Base-by-base conservation (phyloP, 2,888 invertebrate species). In the Macropis europaea region DNA sequence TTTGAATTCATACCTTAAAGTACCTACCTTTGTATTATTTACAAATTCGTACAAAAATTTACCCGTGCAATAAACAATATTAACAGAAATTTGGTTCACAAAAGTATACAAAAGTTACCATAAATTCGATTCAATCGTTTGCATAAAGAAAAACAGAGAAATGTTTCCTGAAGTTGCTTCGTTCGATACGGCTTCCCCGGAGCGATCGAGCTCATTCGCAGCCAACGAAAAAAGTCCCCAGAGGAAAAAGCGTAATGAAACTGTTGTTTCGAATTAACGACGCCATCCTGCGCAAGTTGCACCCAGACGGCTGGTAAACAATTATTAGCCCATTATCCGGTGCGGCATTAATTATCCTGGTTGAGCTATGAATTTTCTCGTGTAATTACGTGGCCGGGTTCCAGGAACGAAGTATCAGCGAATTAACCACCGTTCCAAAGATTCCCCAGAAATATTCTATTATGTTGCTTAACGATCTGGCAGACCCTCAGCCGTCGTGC, bases 321-420 rank as follows among this genome's bases (percentile, higher is more conserved):
- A 71, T 71, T 71, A 71, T 61, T 56, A 71, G 43, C 60, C 60
- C 54, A 50, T 71, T 71, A 69, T 24, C 28, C n/a, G 42, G 48
- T 47, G 34, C 17, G 13, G 24, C 52, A 43, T 70, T 72, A 70
- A 72, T 69, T 62, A 53, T 47, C 30, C 13, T 19, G 45, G 61
- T 70, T 63, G 36, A 62, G 48, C 56, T 34, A 38, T 53, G 52
- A 70, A 59, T 62, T 52, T n/a, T 15, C 28, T 34, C 7, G 24
- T 6, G 42, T 70, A 70, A 72, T 70, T 62, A 62, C 32, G 42
- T 4, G 40, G 40, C 40, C 26, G 2, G 17, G 6, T 28, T 26
- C 38, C 34, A 56, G 24, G 17, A 32, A 5, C 2, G n/a, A 66
- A 66, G 38, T 17, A 64, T 5, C 2, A 4, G 7, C 17, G 17